Evolutionary conservation across 2,113 vertebrate species (phyloP), one percentile per base, ranked within the genome.

Genomic region (Dendrocopos noguchii): DNA sequence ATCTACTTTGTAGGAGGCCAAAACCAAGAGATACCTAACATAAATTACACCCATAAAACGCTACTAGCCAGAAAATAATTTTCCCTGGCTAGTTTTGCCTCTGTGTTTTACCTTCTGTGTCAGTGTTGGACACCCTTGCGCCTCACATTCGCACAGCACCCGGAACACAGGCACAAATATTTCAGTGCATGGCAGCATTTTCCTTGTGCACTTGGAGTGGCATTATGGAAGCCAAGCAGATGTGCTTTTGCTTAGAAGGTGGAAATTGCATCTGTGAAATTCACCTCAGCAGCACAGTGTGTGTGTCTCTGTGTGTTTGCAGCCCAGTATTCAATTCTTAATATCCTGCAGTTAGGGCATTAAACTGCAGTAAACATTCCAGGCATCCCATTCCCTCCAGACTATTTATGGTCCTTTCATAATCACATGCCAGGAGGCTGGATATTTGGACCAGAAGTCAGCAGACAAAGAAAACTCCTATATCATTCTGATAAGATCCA

Each of bases 241-340:
- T 96, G 93, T 94, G 94, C 91, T 95, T 97, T 93, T 93, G 89
- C 96, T 97, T 92, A 94, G 95, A 93, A 97, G 95, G 95, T 97
- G 73, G 73, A 94, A 97, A 94, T 87, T 15, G 28, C 96, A 95
- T 97, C 96, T 97, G 94, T n/a, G 64, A 86, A 91, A 91, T 95
- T 93, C 94, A 88, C 95, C 88, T 96, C 75, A 10, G 76, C 76
- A 75, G 90, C 77, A n/a, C 60, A 81, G 64, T 93, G 64, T 9
- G 67, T 94, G 65, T 9, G 42, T 57, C 42, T 22, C 65, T 92
- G 75, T 90, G 79, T 64, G 88, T 92, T 91, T 96, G 91, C 90
- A 81, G 68, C 83, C 86, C 87, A 70, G 11, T 86, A 94, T 88
- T 94, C 79, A 72, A 68, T 93, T 96, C 97, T 97, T 96, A 97